A percentile compares a stretch with the other conserved stretches of the same genome.
Evolutionary conservation across 1,140 invertebrate genomes (phyloP).

Genomic region (Matsumurasca onukii): DNA sequence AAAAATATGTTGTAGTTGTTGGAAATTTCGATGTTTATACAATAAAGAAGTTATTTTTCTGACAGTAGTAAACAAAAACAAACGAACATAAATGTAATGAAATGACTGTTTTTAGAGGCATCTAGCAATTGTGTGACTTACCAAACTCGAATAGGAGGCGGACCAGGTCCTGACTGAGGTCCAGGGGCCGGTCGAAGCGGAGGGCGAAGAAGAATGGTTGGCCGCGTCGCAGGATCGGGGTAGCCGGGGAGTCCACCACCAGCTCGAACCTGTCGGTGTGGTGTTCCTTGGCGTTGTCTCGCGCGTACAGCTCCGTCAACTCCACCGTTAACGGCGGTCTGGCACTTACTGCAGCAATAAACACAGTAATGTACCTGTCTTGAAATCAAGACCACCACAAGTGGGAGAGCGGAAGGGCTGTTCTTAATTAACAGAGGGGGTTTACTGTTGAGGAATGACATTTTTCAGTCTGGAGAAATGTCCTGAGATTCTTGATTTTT

Average conservation of each 20-base stretch:
- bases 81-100: too few relatives aligned
- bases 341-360: neutral
- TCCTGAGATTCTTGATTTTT: neutral
- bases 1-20: too few relatives aligned
- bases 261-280: constrained; percentile 64
- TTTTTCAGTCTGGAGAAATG: neutral
- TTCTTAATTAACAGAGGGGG: neutral
- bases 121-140: too few relatives aligned
- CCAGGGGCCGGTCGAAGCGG: constrained; percentile 56
- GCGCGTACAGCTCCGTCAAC: constrained; percentile 59
- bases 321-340: constrained; percentile 47
- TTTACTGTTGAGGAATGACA: neutral
- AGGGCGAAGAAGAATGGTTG: constrained; percentile 62
- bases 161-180: constrained; percentile 56
- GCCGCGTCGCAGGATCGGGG: constrained; percentile 62
- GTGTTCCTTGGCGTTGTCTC: constrained; percentile 61
- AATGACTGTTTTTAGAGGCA: too few relatives aligned
- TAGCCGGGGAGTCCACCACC: constrained; percentile 53
- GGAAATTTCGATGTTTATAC: too few relatives aligned
- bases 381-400: neutral
- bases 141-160: constrained; percentile 62
- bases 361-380: neutral
- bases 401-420: neutral
- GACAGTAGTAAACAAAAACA: too few relatives aligned
- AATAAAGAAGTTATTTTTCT: too few relatives aligned